phyloP scores from a whole-genome alignment of 2,888 invertebrate genomes.

The Adela reaumurella region DNA sequence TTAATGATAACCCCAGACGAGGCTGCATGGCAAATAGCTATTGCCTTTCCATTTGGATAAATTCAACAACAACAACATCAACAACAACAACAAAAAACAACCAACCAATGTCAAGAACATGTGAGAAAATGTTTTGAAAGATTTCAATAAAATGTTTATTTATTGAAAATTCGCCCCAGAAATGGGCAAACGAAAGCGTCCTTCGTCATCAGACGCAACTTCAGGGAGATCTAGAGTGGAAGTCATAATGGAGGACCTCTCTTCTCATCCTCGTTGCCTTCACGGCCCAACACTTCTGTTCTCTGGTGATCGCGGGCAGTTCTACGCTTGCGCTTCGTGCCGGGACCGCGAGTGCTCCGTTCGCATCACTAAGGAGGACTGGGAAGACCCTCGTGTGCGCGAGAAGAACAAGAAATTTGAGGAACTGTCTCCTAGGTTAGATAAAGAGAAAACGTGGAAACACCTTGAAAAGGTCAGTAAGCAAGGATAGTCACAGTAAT shows the following conservation, averaged over 20 bases:
- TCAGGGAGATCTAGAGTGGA: constrained; percentile 33
- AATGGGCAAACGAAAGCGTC: constrained; percentile 39
- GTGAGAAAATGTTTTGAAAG: too few relatives aligned
- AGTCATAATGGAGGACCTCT: constrained; percentile 54
- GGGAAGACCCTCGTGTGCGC: constrained; percentile 46
- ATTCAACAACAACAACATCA: too few relatives aligned
- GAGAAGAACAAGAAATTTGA: constrained; percentile 44
- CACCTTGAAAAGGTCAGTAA: constrained; percentile 44
- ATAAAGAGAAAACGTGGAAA: constrained; percentile 51
- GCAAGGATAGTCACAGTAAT: too few relatives aligned
- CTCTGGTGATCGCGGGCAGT: constrained; percentile 55
- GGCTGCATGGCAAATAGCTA: too few relatives aligned
- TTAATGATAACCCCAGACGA: too few relatives aligned
- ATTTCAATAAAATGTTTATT: too few relatives aligned
- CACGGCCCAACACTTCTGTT: constrained; percentile 78
- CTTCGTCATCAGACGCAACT: constrained; percentile 17
- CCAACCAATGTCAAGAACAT: too few relatives aligned
- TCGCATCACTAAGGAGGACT: constrained; percentile 55
- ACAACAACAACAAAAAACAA: too few relatives aligned
- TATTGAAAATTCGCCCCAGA: too few relatives aligned
- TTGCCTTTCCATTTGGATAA: too few relatives aligned
- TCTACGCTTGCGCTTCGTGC: constrained; percentile 81
- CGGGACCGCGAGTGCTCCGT: constrained; percentile 74
- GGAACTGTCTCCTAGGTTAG: constrained; percentile 40
- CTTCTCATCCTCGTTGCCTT: constrained; percentile 64